Evolutionary conservation across 2,888 invertebrate genomes (phyloP), one percentile per base, ranked within the genome.

Genomic region (Caenorhabditis uteleia): DNA sequence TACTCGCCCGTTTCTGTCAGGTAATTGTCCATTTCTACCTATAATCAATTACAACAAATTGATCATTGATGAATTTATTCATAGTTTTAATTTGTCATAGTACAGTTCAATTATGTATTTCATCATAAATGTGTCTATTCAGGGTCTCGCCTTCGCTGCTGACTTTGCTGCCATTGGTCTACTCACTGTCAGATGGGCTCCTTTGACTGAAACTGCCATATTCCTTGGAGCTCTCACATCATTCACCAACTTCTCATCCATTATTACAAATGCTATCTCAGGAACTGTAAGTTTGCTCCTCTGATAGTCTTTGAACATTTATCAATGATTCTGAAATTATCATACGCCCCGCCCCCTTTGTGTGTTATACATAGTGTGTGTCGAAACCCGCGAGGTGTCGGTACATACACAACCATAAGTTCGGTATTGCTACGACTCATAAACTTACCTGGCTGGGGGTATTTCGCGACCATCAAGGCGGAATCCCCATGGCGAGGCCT

Each of bases 141-240:
- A 74, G 68, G 75, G 75, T 25, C 29, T 75, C 10, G 67, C 73
- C 2, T 75, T 69, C 51, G 59, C 73, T 1, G 75, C 75, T n/a
- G 71, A 75, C 46, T 75, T 75, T 40, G 73, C 75, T n/a, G 72
- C 74, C 7, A 75, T 75, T 34, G 75, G 75, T 20, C 31, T 75
- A 18, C 25, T 75, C 8, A 66, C 66, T 27, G 72, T 72, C n/a
- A 26, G 79, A 49, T 79, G 79, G 79, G 79, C 78, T 10, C 75
- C 78, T 1, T 57, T 79, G 7, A 39, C 58, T 20, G 75, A 79
- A 44, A 74, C 68, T 1, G 79, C 75, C 12, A 66, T 78, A 8
- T 79, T 78, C 56, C 62, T 79, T 20, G 68, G 71, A 18, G 69
- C 74, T 14, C 56, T 79, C n/a, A 79, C 79, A 21, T 74, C 75